A percentile compares a stretch with the other conserved stretches of the same genome.
Conservation (phyloP, 2,797 vertebrate genomes). For the Enteromius trimaculatus region DNA sequence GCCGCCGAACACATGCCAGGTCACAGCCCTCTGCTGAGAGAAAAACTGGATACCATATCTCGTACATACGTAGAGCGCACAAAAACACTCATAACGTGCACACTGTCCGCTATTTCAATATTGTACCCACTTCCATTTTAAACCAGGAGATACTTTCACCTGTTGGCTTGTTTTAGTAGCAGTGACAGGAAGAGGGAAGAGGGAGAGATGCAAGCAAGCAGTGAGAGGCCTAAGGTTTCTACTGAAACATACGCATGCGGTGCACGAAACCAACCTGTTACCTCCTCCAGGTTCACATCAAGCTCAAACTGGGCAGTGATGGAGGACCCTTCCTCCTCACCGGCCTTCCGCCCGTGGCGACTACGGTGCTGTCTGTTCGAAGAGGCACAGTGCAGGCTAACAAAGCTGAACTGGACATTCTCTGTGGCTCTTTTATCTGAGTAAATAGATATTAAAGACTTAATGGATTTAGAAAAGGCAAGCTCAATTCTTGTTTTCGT, state of each 20-base stretch:
- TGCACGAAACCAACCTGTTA: slow-evolving; percentile 97
- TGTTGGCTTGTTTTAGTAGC: slow-evolving; percentile 67
- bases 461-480: slow-evolving; percentile 6
- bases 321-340: slow-evolving; percentile 83
- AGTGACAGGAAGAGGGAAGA: slow-evolving; percentile 57
- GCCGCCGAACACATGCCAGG: slow-evolving; percentile 85
- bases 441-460: slow-evolving; percentile 34
- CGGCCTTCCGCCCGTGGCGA: slow-evolving; percentile 80
- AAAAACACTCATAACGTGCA: slow-evolving; percentile 20
- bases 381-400: slow-evolving; percentile 91
- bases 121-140: slow-evolving; percentile 62
- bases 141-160: slow-evolving; percentile 98
- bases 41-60: slow-evolving; percentile 63
- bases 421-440: slow-evolving; percentile 89
- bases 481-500: not conserved
- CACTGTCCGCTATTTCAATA: not conserved
- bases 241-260: slow-evolving; percentile 67
- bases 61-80: slow-evolving; percentile 5
- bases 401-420: slow-evolving; percentile 89
- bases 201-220: slow-evolving; percentile 38
- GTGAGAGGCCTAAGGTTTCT: slow-evolving; percentile 60
- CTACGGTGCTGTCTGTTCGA: slow-evolving; percentile 77
- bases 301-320: slow-evolving; percentile 94
- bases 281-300: slow-evolving; percentile 94
- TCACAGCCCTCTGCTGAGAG: slow-evolving; percentile 89